phyloP scores from a whole-genome alignment of 2,888 invertebrate species.

The Netelia inedita region DNA sequence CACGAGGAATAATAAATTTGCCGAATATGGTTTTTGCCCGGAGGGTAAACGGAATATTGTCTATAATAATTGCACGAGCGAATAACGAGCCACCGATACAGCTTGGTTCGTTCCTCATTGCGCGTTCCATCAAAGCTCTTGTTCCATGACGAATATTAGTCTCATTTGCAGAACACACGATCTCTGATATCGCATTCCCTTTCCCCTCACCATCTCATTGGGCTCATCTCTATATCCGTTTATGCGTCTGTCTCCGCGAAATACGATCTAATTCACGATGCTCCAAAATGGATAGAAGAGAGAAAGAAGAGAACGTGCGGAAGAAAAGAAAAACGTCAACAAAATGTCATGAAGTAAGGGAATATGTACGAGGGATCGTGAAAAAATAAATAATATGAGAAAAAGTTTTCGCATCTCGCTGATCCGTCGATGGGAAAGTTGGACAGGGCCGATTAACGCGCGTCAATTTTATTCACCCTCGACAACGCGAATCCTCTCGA shows the following conservation, averaged over 20 bases:
- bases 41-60: not conserved
- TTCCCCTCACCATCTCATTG: slow-evolving; percentile 46
- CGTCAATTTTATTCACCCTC: slow-evolving; percentile 57
- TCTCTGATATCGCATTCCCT: slow-evolving; percentile 56
- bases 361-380: not conserved
- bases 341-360: not conserved
- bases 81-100: slow-evolving; percentile 27
- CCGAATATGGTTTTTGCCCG: not conserved
- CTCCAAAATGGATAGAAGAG: not conserved
- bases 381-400: slow-evolving; percentile 47
- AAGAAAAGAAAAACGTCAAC: not conserved
- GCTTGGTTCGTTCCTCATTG: slow-evolving; percentile 20
- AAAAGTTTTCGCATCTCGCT: slow-evolving; percentile 37
- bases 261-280: not conserved
- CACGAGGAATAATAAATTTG: too few relatives aligned
- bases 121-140: slow-evolving; percentile 9
- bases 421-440: slow-evolving; percentile 27
- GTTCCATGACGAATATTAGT: slow-evolving; percentile 74
- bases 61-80: slow-evolving; percentile 16
- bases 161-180: slow-evolving; percentile 76
- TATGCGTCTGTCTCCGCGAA: not conserved
- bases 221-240: slow-evolving; percentile 49
- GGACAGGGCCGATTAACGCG: slow-evolving; percentile 56
- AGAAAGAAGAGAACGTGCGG: not conserved
- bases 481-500: slow-evolving; percentile 4